phyloP scores from a whole-genome alignment of 2,797 vertebrate genomes.

The Myotis daubentonii region DNA sequence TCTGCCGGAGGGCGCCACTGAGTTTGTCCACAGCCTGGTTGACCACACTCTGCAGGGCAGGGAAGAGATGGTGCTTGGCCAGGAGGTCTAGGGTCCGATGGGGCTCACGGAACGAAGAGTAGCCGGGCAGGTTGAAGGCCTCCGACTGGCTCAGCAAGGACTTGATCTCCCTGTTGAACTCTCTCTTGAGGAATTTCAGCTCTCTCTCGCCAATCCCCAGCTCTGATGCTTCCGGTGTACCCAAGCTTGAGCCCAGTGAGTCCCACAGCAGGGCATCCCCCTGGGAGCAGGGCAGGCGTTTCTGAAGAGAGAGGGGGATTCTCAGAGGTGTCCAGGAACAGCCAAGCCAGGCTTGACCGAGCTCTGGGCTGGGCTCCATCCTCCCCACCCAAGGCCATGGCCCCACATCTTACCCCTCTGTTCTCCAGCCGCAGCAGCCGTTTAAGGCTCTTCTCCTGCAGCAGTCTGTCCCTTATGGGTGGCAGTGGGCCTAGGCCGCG shows the following conservation, averaged over 20 bases:
- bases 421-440: constrained; percentile 61
- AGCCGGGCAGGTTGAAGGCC: constrained; percentile 37
- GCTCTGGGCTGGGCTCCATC: background rate
- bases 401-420: constrained; percentile 67
- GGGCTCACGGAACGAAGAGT: constrained; percentile 36
- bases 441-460: constrained; percentile 71
- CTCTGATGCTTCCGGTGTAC: background rate
- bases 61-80: constrained; percentile 73
- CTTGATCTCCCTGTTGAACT: constrained; percentile 51
- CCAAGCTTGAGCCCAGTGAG: constrained; percentile 40
- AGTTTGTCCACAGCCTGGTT: constrained; percentile 76
- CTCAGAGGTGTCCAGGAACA: background rate
- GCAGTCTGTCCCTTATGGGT: constrained; percentile 43
- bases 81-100: constrained; percentile 73
- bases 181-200: constrained; percentile 24
- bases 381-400: background rate
- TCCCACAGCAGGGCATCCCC: constrained; percentile 46
- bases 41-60: constrained; percentile 74
- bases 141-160: constrained; percentile 18
- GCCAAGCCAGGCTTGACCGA: background rate
- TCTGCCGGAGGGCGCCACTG: background rate
- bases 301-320: constrained; percentile 53
- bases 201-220: background rate
- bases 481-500: background rate
- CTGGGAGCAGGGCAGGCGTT: constrained; percentile 6